A percentile compares a stretch with the other conserved stretches of the same genome.
Conservation (phyloP, 2,888 invertebrate genomes). For the Phyllotreta striolata region DNA sequence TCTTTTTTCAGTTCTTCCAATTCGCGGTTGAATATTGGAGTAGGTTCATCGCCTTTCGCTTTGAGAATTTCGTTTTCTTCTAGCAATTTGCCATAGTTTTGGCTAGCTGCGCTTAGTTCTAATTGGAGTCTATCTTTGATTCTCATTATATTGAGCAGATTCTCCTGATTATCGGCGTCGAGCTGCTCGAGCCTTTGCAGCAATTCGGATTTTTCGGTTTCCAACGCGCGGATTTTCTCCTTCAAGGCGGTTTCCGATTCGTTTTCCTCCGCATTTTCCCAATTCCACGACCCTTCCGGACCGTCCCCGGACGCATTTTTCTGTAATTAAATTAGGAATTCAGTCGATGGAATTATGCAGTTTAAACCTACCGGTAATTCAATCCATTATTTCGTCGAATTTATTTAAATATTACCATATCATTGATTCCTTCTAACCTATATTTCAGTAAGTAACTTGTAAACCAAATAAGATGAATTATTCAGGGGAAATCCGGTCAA, state of each 20-base stretch:
- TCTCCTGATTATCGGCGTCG: slow-evolving; percentile 58
- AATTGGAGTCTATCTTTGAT: slow-evolving; percentile 57
- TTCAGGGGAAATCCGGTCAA: too few species aligned
- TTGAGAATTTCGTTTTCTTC: slow-evolving; percentile 28
- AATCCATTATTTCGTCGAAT: too few species aligned
- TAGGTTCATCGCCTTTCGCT: slow-evolving; percentile 31
- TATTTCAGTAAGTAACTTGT: too few species aligned
- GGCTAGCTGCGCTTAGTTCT: slow-evolving; percentile 33
- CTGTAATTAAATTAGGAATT: slow-evolving; percentile 40
- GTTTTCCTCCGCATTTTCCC: slow-evolving; percentile 28
- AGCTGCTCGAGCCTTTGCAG: slow-evolving; percentile 49
- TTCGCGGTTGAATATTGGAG: slow-evolving; percentile 43
- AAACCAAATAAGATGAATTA: too few species aligned
- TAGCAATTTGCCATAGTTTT: slow-evolving; percentile 16
- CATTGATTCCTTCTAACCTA: too few species aligned
- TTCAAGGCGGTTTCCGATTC: slow-evolving; percentile 50
- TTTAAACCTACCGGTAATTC: too few species aligned
- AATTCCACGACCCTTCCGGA: slow-evolving; percentile 34
- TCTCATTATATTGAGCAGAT: slow-evolving; percentile 55
- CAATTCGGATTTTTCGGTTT: slow-evolving; percentile 51
- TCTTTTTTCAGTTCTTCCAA: slow-evolving; percentile 52
- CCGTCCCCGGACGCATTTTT: slow-evolving; percentile 34
- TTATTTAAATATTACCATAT: too few species aligned
- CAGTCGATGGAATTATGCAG: too few species aligned
- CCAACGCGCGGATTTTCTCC: slow-evolving; percentile 48